These are phyloP conservation scores for Pagetopsis macropterus DNA, from an alignment of 2,797 vertebrate species.

Conservation along the genomic window DNA sequence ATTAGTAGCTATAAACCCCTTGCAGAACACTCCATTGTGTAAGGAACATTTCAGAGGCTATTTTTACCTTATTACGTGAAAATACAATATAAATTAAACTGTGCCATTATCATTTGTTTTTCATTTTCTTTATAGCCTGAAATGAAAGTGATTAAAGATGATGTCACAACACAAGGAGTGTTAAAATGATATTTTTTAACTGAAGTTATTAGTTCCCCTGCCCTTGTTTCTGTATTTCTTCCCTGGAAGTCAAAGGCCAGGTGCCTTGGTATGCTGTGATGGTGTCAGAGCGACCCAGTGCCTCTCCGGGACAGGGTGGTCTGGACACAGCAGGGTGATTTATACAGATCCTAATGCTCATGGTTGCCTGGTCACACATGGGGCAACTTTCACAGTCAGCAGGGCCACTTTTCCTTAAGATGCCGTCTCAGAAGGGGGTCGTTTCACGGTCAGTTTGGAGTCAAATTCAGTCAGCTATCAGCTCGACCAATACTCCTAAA, in stretches of 20 bases:
- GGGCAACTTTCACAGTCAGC: conserved; percentile 61
- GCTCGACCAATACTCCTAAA: background rate
- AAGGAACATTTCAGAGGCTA: background rate
- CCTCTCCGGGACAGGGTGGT: conserved; percentile 26
- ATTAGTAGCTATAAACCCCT: background rate
- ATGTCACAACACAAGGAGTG: conserved; percentile 1
- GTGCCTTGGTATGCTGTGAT: conserved; percentile 51
- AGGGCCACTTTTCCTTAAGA: conserved; percentile 30
- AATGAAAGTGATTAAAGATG: background rate
- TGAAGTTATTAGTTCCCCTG: conserved; percentile 2
- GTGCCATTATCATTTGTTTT: background rate
- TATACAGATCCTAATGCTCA: conserved; percentile 38
- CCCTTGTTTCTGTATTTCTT: conserved; percentile 27
- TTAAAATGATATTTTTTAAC: conserved; percentile 1
- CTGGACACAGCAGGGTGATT: conserved; percentile 61
- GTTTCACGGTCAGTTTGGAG: conserved; percentile 37
- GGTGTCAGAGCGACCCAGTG: conserved; percentile 27
- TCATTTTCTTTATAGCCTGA: background rate
- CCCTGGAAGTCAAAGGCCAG: conserved; percentile 62
- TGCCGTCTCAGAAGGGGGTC: conserved; percentile 16
- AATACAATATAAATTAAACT: background rate
- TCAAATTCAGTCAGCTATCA: conserved; percentile 12
- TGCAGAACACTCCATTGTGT: background rate
- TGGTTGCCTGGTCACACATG: conserved; percentile 53
- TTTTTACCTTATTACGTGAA: background rate